Base-by-base conservation (phyloP, 1,140 invertebrate species). In the Pseudoatta argentina region DNA sequence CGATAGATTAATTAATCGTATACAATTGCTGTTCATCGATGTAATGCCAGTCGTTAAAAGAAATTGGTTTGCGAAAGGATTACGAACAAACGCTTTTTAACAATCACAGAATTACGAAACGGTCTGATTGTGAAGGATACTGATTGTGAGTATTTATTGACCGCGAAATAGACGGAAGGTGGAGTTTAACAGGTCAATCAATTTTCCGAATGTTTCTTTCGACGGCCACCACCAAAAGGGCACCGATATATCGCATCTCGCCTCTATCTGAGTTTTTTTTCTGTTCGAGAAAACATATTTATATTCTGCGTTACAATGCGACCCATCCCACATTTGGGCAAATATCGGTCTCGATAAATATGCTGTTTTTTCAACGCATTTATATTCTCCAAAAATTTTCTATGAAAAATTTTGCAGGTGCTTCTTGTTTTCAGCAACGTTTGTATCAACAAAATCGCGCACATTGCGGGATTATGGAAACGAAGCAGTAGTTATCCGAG, bases 291-390 rank as follows among this genome's bases (percentile, higher is more conserved):
- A 44, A 44, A 75, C 8, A 34, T 53, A 79, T 79, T 79, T 59
- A 66, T 53, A 5, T 10, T 24, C 59, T 39, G 59, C 44, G 53
- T 66, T 78, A 64, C 44, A 66, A 78, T 66, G 59, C 34, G 75
- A 75, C 12, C 44, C 27, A 51, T 27, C 75, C 27, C 7, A 5
- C 55, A 6, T 16, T 21, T 27, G n/a, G 18, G 12, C 3, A 66
- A 79, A 79, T 67, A 67, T 79, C 63, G 3, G 27, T 67, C 61
- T 24, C 76, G 61, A 66, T 34, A 79, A 79, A 79, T 79, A 67
- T 12, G 48, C 34, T 48, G 44, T 59, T 48, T 21, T 24, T 14
- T 21, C 39, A 12, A 18, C 18, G 30, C 6, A 1, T 39, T 44
- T 44, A 57, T 24, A 24, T 39, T 59, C n/a, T 61, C 8, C 30